These are phyloP conservation scores for Labia minor DNA, from an alignment of 2,888 invertebrate genomes.

Conservation along the genomic window DNA sequence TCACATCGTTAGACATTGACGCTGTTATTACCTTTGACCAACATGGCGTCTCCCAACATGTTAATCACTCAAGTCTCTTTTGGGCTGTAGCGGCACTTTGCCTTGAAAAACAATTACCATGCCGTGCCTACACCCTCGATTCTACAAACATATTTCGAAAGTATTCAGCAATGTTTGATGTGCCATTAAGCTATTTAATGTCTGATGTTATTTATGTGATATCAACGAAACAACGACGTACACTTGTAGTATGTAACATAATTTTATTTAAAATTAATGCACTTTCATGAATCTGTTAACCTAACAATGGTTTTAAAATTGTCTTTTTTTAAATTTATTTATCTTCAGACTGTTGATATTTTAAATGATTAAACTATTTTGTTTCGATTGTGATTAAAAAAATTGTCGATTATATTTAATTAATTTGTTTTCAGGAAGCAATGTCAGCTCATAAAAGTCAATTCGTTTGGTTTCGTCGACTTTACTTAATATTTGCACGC, in stretches of 20 bases:
- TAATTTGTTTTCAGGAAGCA: constrained; percentile 54
- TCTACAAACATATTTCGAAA: constrained; percentile 77
- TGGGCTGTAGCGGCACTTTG: constrained; percentile 70
- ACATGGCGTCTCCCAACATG: constrained; percentile 83
- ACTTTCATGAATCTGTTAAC: no score
- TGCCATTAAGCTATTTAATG: constrained; percentile 66
- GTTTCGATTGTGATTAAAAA: no score
- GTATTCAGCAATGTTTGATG: constrained; percentile 72
- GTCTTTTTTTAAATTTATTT: no score
- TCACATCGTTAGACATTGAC: constrained; percentile 66
- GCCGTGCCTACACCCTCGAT: constrained; percentile 72
- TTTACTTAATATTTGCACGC: constrained; percentile 80
- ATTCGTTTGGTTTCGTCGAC: constrained; percentile 84
- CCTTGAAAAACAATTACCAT: constrained; percentile 37
- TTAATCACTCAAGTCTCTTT: constrained; percentile 80
- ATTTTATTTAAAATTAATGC: background rate
- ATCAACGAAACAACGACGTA: constrained; percentile 47
- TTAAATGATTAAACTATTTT: no score
- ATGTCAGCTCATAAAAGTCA: constrained; percentile 86
- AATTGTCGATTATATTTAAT: no score
- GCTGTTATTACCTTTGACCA: constrained; percentile 85
- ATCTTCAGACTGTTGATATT: no score
- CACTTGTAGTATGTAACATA: background rate
- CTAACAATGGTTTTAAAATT: no score
- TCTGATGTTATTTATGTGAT: constrained; percentile 61